A percentile compares a stretch with the other conserved stretches of the same genome.
These are phyloP conservation scores for Tetranychus piercei DNA, from an alignment of 2,888 invertebrate species.

Conservation along the genomic window DNA sequence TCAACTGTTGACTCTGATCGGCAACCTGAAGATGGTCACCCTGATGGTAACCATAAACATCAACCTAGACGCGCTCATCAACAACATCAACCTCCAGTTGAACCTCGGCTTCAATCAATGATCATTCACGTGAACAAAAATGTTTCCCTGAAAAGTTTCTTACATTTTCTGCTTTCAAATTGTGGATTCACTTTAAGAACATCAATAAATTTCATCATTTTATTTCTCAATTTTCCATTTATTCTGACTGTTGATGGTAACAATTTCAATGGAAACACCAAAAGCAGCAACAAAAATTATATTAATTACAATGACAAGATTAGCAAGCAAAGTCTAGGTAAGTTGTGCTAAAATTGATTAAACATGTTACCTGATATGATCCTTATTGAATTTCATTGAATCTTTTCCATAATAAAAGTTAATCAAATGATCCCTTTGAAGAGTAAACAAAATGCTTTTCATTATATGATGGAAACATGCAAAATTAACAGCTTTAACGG, in stretches of 20 bases:
- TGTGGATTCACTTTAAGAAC: not conserved
- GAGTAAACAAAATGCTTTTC: not conserved
- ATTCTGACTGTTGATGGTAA: not conserved
- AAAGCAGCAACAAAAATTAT: not conserved
- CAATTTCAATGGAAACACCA: not conserved
- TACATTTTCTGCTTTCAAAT: not conserved
- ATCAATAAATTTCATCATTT: not conserved
- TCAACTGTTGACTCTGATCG: too few relatives aligned
- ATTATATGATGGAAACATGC: not conserved
- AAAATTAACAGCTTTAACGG: not conserved
- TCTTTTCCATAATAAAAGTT: not conserved
- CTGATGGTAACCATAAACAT: too few relatives aligned
- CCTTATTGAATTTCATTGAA: not conserved
- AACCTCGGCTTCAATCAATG: not conserved
- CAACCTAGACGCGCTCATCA: too few relatives aligned
- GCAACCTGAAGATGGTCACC: too few relatives aligned
- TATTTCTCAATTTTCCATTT: not conserved
- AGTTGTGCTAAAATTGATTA: not conserved
- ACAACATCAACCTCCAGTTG: too few relatives aligned
- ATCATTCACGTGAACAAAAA: not conserved
- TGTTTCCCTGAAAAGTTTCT: not conserved
- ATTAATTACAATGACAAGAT: not conserved
- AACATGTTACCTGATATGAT: too few relatives aligned
- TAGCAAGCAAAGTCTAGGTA: not conserved
- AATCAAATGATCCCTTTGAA: not conserved